A percentile compares a stretch with the other conserved stretches of the same genome.
phyloP scores from a whole-genome alignment of 2,797 vertebrate species.

The Furcifer pardalis region DNA sequence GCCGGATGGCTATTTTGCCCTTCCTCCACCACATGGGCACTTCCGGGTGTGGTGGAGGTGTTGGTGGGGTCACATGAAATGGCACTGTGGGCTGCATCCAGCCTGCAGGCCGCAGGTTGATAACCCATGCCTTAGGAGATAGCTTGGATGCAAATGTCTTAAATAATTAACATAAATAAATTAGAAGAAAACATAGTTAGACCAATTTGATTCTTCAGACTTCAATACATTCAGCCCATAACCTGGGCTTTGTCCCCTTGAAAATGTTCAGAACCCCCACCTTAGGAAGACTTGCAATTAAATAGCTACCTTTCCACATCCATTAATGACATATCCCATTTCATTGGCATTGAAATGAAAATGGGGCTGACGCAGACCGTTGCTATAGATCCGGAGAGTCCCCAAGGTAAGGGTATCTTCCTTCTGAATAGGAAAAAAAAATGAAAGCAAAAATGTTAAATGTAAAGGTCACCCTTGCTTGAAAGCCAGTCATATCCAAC shows the following conservation, averaged over 20 bases:
- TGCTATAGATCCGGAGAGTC: conserved; percentile 70
- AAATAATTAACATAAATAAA: background rate
- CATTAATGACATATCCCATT: conserved; percentile 74
- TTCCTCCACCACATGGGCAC: too few relatives aligned
- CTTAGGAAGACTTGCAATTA: background rate
- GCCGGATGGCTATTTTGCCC: too few relatives aligned
- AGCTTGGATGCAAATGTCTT: background rate
- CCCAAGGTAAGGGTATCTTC: conserved; percentile 65
- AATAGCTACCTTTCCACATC: conserved; percentile 71
- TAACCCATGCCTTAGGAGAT: too few relatives aligned
- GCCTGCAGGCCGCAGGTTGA: too few relatives aligned
- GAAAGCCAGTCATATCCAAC: too few relatives aligned
- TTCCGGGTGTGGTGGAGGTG: too few relatives aligned
- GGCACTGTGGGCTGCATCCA: too few relatives aligned
- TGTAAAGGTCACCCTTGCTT: too few relatives aligned
- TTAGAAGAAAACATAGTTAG: background rate
- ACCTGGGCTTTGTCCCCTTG: background rate
- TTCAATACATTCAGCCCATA: background rate
- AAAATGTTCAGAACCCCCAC: background rate
- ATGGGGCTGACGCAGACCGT: conserved; percentile 71
- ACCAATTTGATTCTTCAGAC: too few relatives aligned
- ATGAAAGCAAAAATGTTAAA: rapidly evolving
- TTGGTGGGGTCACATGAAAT: too few relatives aligned
- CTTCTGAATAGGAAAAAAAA: conserved; percentile 65
- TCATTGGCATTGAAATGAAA: conserved; percentile 78